Percentiles rank a stretch among this genome's conserved stretches.
These are phyloP conservation scores for Encarsia formosa DNA, from an alignment of 2,888 invertebrate genomes.

Conservation along the genomic window DNA sequence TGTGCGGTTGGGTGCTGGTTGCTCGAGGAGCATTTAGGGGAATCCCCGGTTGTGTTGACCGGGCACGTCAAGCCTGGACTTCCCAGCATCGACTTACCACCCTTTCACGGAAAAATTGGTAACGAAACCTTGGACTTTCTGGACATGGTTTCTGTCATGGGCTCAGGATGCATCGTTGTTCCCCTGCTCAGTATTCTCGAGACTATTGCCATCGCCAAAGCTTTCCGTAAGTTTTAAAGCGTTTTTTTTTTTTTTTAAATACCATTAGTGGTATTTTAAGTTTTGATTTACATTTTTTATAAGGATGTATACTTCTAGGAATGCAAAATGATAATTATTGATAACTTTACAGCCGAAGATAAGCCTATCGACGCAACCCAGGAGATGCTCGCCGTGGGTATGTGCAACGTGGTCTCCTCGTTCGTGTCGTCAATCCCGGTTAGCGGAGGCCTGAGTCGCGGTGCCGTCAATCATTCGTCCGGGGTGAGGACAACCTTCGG, in stretches of 20 bases:
- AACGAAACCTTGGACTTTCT: conserved; percentile 57
- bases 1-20: conserved; percentile 65
- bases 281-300: too few species aligned
- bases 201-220: conserved; percentile 69
- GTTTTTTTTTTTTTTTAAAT: too few species aligned
- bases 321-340: conserved; percentile 2
- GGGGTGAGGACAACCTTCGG: conserved; percentile 67
- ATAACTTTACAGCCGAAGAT: conserved; percentile 56
- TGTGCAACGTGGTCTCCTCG: conserved; percentile 64
- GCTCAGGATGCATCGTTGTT: conserved; percentile 64
- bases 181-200: conserved; percentile 67
- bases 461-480: conserved; percentile 69
- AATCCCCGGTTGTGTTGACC: conserved; percentile 64
- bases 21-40: conserved; percentile 57
- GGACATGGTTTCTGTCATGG: conserved; percentile 60
- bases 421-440: conserved; percentile 69
- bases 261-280: too few species aligned
- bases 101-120: conserved; percentile 61
- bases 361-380: conserved; percentile 65
- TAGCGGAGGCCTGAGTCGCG: conserved; percentile 59
- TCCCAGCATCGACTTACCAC: conserved; percentile 62
- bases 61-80: conserved; percentile 70
- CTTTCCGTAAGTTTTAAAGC: conserved; percentile 53
- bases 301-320: too few species aligned
- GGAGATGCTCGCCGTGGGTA: conserved; percentile 65